Evolutionary conservation across 1,140 invertebrate genomes (phyloP).

Genomic region (Drosophila kohkoa): DNA sequence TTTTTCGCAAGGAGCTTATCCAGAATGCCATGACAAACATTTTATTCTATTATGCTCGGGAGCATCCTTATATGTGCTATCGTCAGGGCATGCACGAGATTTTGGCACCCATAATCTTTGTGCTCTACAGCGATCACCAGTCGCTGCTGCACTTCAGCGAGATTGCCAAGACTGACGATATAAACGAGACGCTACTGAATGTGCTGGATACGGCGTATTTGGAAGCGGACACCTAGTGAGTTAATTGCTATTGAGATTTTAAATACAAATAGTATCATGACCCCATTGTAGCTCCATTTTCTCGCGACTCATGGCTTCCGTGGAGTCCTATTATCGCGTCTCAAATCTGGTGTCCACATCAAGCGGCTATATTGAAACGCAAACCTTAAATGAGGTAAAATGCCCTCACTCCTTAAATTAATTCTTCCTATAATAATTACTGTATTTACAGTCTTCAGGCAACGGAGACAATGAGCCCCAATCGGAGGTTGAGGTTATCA

Average conservation of each 20-base stretch:
- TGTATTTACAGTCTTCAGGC: slow-evolving; percentile 45
- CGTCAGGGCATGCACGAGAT: slow-evolving; percentile 95
- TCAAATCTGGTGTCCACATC: slow-evolving; percentile 85
- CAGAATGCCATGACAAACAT: slow-evolving; percentile 89
- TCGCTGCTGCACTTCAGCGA: slow-evolving; percentile 86
- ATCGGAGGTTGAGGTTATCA: slow-evolving; percentile 87
- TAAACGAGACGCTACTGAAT: slow-evolving; percentile 86
- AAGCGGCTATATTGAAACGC: slow-evolving; percentile 81
- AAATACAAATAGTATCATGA: background rate
- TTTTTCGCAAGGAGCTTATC: slow-evolving; percentile 89
- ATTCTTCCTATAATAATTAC: slow-evolving; percentile 3
- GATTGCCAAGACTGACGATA: slow-evolving; percentile 76
- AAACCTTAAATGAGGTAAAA: slow-evolving; percentile 40
- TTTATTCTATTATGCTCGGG: slow-evolving; percentile 89
- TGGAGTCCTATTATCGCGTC: slow-evolving; percentile 90
- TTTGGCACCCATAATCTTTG: slow-evolving; percentile 91
- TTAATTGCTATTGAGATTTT: slow-evolving; percentile 51
- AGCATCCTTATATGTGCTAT: slow-evolving; percentile 90
- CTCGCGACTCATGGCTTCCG: slow-evolving; percentile 89
- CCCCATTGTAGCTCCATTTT: slow-evolving; percentile 88
- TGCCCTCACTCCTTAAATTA: background rate
- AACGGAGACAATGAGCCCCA: slow-evolving; percentile 38
- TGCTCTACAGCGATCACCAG: slow-evolving; percentile 90
- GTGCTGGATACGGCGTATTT: slow-evolving; percentile 88
- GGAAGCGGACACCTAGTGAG: slow-evolving; percentile 92